Evolutionary conservation across 2,888 invertebrate species (phyloP).

Genomic region (Cheilosia variabilis): DNA sequence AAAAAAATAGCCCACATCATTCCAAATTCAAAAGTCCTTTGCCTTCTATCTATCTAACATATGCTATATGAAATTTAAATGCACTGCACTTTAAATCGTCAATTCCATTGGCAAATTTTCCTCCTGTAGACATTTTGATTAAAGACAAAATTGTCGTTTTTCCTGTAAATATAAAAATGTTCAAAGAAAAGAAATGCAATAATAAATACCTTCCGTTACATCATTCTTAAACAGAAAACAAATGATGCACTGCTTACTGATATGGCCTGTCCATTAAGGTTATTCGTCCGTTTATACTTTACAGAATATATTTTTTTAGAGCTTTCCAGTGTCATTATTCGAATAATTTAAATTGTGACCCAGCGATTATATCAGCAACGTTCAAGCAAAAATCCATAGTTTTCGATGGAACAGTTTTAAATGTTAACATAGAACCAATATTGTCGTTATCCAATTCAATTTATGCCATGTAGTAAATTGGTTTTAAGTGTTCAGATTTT

Average conservation of each 20-base stretch:
- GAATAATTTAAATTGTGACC: too few species aligned
- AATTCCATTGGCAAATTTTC: neutral
- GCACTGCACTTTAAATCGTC: neutral
- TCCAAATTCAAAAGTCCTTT: neutral
- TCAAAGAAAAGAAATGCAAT: slow-evolving; percentile 43
- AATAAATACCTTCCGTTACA: slow-evolving; percentile 51
- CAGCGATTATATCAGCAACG: neutral
- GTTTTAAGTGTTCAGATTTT: too few species aligned
- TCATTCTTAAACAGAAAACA: slow-evolving; percentile 8
- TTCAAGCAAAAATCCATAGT: neutral
- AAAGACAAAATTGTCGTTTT: neutral
- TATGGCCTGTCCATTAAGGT: too few species aligned
- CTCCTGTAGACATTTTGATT: slow-evolving; percentile 3
- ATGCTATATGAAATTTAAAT: neutral
- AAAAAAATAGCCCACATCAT: neutral
- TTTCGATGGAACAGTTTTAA: neutral
- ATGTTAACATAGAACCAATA: too few species aligned
- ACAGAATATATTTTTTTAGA: too few species aligned
- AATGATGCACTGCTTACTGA: neutral
- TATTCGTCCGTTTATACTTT: too few species aligned
- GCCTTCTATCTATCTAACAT: neutral
- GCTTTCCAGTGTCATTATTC: too few species aligned
- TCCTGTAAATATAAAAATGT: slow-evolving; percentile 54
- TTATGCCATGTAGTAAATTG: too few species aligned
- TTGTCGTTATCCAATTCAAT: too few species aligned